phyloP scores from a whole-genome alignment of 2,113 vertebrate genomes.

The Actenoides hombroni region DNA sequence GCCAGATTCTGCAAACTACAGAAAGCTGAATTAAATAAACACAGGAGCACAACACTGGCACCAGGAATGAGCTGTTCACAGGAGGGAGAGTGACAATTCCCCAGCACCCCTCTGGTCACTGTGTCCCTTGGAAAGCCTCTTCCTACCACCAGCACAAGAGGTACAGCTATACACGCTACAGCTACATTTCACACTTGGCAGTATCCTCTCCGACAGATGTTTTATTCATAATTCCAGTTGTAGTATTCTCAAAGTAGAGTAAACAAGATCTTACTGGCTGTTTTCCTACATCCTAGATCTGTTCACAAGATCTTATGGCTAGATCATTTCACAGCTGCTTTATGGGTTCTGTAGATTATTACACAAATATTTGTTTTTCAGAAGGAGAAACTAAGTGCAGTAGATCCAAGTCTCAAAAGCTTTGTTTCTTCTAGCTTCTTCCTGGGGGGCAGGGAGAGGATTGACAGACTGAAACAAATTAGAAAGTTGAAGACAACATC shows the following conservation, averaged over 20 bases:
- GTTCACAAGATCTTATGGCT: not conserved
- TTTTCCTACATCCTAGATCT: not conserved
- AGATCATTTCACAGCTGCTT: constrained; percentile 19
- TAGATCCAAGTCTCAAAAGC: not conserved
- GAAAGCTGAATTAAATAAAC: not conserved
- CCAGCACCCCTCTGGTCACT: not conserved
- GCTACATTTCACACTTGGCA: not conserved
- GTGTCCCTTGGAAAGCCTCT: not conserved
- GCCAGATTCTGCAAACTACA: not conserved
- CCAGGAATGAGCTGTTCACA: not conserved
- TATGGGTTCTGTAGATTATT: not conserved
- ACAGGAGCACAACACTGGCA: not conserved
- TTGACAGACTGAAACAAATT: not conserved
- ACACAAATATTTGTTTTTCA: constrained; percentile 16
- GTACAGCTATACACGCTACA: not conserved
- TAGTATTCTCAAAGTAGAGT: not conserved
- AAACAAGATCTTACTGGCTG: constrained; percentile 4
- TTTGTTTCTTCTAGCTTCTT: not conserved
- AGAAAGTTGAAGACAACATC: not conserved
- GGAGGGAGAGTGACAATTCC: not conserved
- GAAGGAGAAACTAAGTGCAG: not conserved
- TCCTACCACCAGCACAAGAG: not conserved
- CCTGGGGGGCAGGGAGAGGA: not conserved
- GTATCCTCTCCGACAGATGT: not conserved
- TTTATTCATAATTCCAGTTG: not conserved